Conservation (phyloP, 2,888 invertebrate genomes). For the Andrena hattorfiana region DNA sequence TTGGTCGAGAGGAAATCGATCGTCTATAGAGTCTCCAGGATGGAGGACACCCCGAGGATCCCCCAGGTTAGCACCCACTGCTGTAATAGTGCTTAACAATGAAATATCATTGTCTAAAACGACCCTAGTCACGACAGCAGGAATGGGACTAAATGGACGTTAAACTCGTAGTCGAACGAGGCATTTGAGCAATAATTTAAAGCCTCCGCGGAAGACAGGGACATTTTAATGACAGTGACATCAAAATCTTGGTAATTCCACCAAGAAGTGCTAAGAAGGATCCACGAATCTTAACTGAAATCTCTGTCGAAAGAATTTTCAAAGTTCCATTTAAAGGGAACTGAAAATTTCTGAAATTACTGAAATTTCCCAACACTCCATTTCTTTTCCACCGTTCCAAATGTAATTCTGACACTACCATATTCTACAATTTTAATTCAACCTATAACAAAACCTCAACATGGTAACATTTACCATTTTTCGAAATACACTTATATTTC, state of each 20-base stretch:
- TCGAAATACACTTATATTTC: no score
- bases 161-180: constrained; percentile 39
- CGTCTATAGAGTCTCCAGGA: constrained; percentile 60
- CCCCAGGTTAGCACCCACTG: constrained; percentile 54
- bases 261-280: neutral
- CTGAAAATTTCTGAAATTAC: no score
- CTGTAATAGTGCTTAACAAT: constrained; percentile 68
- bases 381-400: no score
- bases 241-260: constrained; percentile 44
- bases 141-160: constrained; percentile 59
- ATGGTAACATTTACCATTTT: no score
- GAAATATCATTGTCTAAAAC: constrained; percentile 65
- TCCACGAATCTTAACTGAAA: neutral
- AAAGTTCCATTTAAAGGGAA: no score
- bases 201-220: constrained; percentile 20
- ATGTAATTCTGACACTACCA: no score
- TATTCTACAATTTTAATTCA: no score
- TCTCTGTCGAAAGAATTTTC: no score
- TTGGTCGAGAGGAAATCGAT: constrained; percentile 59
- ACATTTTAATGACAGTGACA: constrained; percentile 1
- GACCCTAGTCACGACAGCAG: constrained; percentile 23
- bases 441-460: no score
- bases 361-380: no score
- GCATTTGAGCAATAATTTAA: constrained; percentile 41
- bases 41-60: constrained; percentile 65